Evolutionary conservation across 2,113 vertebrate species (phyloP).

Genomic region (Lamprologus callipterus): DNA sequence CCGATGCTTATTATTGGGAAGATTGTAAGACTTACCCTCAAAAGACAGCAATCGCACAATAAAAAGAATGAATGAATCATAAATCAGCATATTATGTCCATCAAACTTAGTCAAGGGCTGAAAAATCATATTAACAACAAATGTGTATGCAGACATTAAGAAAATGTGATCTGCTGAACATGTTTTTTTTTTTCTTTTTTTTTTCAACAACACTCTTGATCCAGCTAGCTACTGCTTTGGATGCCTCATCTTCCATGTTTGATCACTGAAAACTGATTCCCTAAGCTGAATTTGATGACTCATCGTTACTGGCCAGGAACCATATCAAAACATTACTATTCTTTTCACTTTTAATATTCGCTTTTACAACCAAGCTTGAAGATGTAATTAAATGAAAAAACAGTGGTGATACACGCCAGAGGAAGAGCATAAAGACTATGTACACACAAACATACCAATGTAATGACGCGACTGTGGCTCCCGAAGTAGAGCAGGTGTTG

Average conservation of each 20-base stretch:
- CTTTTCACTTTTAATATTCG: neutral
- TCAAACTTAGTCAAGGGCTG: neutral
- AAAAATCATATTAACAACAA: neutral
- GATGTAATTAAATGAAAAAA: neutral
- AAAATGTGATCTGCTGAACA: neutral
- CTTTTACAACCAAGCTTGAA: neutral
- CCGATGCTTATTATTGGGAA: conserved; percentile 25
- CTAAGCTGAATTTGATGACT: neutral
- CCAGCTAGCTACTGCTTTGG: neutral
- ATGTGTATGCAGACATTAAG: neutral
- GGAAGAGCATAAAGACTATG: neutral
- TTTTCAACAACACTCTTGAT: neutral
- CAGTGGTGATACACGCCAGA: neutral
- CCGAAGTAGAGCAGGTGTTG: neutral
- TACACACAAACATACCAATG: neutral
- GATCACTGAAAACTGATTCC: neutral
- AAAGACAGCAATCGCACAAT: neutral
- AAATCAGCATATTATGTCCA: neutral
- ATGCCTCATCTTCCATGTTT: neutral
- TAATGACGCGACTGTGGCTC: neutral
- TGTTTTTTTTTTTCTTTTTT: neutral
- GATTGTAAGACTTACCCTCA: neutral
- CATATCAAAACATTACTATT: neutral
- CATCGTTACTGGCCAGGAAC: neutral
- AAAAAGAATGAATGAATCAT: neutral